Evolutionary conservation across 2,888 invertebrate genomes (phyloP), one percentile per base, ranked within the genome.

Genomic region (Eristalis pertinax): DNA sequence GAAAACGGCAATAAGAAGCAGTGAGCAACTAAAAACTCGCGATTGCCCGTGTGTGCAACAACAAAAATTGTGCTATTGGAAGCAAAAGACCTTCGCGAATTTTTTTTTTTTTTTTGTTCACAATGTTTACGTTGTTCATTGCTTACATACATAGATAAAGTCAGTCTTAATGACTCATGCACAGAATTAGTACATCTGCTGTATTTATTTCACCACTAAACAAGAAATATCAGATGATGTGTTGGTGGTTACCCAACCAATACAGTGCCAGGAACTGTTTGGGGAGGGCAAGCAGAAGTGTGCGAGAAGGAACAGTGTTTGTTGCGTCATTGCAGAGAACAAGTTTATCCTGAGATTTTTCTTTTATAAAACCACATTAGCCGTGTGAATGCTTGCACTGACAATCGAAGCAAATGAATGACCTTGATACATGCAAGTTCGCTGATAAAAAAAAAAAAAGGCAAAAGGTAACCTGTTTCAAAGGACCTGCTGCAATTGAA

Each of bases 281-380:
- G n/a, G 32, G n/a, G n/a, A n/a, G 58, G 32, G 26, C 26, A 4
- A 26, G 26, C n/a, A 26, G 26, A 11, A 29, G 60, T 43, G 38
- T n/a, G 35, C 1, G 58, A 24, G 67, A 62, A 41, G 38, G 72
- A 60, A 69, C 62, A 67, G n/a, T 65, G 32, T 10, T 1, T 32
- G 62, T 76, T 82, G 76, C 76, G 76, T 82, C 82, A 82, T 76
- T 65, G 64, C 22, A 72, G 62, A 82, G 70, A 82, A 82, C 76
- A 62, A 72, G 75, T 68, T 64, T 77, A 58, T 60, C 11, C 11
- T 13, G 35, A 64, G 62, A 29, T 15, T 79, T 73, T 68, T 7
- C 56, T 38, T 38, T 38, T 38, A 0, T 11, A 11, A 38, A 38
- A 32, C 10, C 1, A 38, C 38, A 13, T 38, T 0, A 1, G 10